These are phyloP conservation scores for Herpetotheres cachinnans DNA, from an alignment of 2,113 vertebrate species.

Conservation along the genomic window DNA sequence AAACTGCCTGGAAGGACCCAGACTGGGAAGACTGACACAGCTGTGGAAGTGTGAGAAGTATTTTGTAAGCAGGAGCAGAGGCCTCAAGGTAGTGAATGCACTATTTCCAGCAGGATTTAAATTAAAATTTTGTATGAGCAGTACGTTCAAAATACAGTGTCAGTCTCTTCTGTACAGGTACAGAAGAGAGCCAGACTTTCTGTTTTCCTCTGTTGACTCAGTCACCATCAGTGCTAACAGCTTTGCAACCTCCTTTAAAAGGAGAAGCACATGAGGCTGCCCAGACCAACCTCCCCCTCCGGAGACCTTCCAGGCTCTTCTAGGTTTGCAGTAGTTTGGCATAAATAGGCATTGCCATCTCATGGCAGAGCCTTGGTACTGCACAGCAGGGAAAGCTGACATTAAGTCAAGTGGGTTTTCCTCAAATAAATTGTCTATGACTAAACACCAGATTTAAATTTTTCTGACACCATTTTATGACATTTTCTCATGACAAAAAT, in stretches of 20 bases:
- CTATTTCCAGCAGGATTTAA: not conserved
- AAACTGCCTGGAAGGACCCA: not conserved
- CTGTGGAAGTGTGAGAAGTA: not conserved
- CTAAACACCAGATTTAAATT: not conserved
- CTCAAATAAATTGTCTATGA: not conserved
- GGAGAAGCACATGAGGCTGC: accelerated
- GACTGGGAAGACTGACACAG: not conserved
- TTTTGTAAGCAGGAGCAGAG: not conserved
- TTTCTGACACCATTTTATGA: not conserved
- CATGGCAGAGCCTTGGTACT: not conserved
- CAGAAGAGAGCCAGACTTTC: not conserved
- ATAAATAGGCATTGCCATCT: conserved; percentile 26
- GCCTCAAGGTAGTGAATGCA: not conserved
- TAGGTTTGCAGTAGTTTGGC: not conserved
- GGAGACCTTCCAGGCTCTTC: not conserved
- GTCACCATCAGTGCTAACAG: not conserved
- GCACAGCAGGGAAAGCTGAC: not conserved
- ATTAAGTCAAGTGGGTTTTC: not conserved
- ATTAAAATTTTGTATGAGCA: not conserved
- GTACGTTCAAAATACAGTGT: not conserved
- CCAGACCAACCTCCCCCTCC: accelerated
- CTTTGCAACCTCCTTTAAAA: not conserved
- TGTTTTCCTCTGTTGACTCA: not conserved
- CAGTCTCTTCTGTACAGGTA: not conserved
- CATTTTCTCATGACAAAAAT: not conserved